phyloP scores from a whole-genome alignment of 2,113 vertebrate genomes.

The Caretta caretta region DNA sequence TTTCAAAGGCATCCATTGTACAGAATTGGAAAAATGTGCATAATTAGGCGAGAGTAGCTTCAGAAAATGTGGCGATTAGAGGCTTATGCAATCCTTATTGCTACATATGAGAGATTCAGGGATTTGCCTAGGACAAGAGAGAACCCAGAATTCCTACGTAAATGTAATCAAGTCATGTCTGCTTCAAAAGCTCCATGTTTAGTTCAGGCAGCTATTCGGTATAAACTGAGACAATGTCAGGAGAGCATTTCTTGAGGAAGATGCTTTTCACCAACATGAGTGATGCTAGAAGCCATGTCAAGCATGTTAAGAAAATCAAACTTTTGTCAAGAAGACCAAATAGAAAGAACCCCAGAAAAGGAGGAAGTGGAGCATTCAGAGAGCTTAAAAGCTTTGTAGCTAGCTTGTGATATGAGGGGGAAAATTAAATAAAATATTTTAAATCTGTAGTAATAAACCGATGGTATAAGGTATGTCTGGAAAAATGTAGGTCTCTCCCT shows the following conservation, averaged over 20 bases:
- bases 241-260: neutral
- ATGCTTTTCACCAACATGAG: accelerated
- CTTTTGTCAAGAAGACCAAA: accelerated
- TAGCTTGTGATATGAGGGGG: neutral
- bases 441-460: neutral
- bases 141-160: neutral
- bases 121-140: neutral
- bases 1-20: neutral
- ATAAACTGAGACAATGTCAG: neutral
- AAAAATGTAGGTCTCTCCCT: neutral
- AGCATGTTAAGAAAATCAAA: neutral
- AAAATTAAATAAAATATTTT: neutral
- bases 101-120: neutral
- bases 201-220: neutral
- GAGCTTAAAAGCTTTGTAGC: neutral
- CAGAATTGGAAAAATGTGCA: neutral
- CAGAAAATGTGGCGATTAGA: neutral
- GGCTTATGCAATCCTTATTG: neutral
- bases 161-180: neutral
- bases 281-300: neutral
- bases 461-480: neutral
- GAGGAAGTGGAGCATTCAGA: neutral
- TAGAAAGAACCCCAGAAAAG: neutral
- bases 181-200: neutral
- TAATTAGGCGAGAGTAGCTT: neutral